phyloP scores from a whole-genome alignment of 2,113 vertebrate genomes.

The Cynocephalus volans region DNA sequence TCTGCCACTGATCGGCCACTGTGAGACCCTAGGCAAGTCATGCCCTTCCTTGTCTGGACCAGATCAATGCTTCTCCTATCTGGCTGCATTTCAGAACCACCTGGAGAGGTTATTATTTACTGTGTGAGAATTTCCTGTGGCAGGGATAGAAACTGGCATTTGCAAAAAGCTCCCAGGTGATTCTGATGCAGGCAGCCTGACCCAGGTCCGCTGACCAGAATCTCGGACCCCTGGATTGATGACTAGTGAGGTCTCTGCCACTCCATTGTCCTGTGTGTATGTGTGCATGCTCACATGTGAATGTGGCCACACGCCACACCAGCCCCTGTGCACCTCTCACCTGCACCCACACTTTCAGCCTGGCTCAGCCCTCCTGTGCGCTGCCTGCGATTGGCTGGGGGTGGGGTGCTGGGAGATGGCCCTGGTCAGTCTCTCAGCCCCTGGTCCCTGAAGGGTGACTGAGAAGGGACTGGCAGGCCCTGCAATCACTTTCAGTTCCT shows the following conservation, averaged over 20 bases:
- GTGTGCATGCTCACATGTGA: accelerated
- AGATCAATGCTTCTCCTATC: not conserved
- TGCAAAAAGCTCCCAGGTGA: not conserved
- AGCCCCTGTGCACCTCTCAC: accelerated
- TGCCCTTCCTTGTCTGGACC: not conserved
- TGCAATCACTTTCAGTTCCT: not conserved
- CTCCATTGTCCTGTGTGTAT: not conserved
- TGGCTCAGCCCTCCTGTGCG: not conserved
- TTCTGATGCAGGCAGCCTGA: not conserved
- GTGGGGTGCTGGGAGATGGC: accelerated
- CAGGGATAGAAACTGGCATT: not conserved
- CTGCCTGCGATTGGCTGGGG: not conserved
- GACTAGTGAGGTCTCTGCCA: not conserved
- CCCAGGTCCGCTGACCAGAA: not conserved
- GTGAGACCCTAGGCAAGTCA: not conserved
- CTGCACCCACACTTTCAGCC: too few relatives aligned
- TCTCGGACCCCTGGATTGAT: not conserved
- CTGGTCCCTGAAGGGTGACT: not conserved
- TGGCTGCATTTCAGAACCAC: not conserved
- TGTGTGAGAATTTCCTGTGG: not conserved
- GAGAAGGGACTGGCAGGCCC: not conserved
- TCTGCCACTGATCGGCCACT: not conserved
- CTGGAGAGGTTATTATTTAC: not conserved
- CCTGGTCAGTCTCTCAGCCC: not conserved
- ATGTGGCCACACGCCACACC: not conserved